phyloP scores from a whole-genome alignment of 1,140 invertebrate species.

The Pollicipes pollicipes region DNA sequence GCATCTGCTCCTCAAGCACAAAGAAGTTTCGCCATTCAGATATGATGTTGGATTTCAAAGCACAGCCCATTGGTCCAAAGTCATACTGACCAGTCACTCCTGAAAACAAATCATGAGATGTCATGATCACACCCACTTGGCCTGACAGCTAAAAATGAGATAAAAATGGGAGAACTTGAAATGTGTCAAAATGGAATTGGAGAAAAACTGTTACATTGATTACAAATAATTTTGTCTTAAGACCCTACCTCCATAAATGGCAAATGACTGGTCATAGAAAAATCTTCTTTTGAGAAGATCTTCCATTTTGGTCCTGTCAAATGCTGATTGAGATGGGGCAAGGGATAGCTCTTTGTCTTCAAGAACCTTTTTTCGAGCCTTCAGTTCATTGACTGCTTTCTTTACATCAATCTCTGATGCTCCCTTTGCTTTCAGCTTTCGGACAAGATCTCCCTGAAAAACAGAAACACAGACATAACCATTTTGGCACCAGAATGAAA shows the following conservation, averaged over 20 bases:
- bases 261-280: slow-evolving; percentile 97
- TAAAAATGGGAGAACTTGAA: slow-evolving; percentile 2
- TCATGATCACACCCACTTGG: neutral
- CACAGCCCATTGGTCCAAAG: slow-evolving; percentile 98
- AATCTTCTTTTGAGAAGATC: slow-evolving; percentile 93
- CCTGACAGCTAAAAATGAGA: neutral
- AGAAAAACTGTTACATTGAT: slow-evolving; percentile 8
- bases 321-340: slow-evolving; percentile 44
- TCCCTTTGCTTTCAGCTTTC: slow-evolving; percentile 15
- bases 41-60: slow-evolving; percentile 87
- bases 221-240: slow-evolving; percentile 7
- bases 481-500: slow-evolving; percentile 5
- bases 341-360: slow-evolving; percentile 86
- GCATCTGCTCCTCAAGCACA: slow-evolving; percentile 91
- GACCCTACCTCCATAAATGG: slow-evolving; percentile 80
- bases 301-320: slow-evolving; percentile 88
- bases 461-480: slow-evolving; percentile 13
- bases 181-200: slow-evolving; percentile 4
- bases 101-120: slow-evolving; percentile 19
- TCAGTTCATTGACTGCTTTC: slow-evolving; percentile 15
- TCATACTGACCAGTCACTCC: slow-evolving; percentile 71
- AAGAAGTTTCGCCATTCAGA: slow-evolving; percentile 91
- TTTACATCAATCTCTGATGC: slow-evolving; percentile 23
- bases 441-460: slow-evolving; percentile 17
- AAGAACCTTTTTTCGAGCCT: slow-evolving; percentile 28